Conservation (phyloP, 37 sponge, comb jelly and placozoan species). For the Beroe ovata region DNA sequence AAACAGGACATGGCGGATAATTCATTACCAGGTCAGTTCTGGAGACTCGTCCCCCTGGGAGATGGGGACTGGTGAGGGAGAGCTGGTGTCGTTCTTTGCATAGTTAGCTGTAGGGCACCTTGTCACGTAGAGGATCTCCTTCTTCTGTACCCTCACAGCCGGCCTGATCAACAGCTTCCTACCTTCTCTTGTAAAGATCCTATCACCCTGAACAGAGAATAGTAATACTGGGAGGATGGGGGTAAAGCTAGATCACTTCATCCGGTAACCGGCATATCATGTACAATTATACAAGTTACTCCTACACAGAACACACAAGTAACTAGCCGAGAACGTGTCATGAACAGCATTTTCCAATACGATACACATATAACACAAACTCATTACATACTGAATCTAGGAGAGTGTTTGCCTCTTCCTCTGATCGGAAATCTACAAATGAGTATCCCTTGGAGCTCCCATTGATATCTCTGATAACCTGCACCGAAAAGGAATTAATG, state of each 20-base stretch:
- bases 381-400: neutral
- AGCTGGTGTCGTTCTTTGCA: neutral
- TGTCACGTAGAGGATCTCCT: neutral
- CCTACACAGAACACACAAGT: no score
- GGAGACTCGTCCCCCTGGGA: neutral
- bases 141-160: neutral
- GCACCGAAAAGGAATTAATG: neutral
- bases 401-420: slow-evolving; percentile 1
- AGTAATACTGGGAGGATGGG: no score
- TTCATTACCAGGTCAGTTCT: no score
- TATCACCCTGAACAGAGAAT: neutral
- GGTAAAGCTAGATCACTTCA: no score
- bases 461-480: slow-evolving; percentile 25
- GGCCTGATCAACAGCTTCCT: slow-evolving; percentile 11
- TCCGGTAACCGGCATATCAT: no score
- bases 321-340: no score
- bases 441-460: slow-evolving; percentile 26
- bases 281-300: no score
- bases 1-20: no score
- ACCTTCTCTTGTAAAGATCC: neutral
- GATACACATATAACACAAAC: neutral
- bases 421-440: slow-evolving; percentile 13
- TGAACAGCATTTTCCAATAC: no score
- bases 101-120: neutral
- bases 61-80: neutral